Conservation (phyloP, 2,888 invertebrate genomes). For the Idaea dimidiata region DNA sequence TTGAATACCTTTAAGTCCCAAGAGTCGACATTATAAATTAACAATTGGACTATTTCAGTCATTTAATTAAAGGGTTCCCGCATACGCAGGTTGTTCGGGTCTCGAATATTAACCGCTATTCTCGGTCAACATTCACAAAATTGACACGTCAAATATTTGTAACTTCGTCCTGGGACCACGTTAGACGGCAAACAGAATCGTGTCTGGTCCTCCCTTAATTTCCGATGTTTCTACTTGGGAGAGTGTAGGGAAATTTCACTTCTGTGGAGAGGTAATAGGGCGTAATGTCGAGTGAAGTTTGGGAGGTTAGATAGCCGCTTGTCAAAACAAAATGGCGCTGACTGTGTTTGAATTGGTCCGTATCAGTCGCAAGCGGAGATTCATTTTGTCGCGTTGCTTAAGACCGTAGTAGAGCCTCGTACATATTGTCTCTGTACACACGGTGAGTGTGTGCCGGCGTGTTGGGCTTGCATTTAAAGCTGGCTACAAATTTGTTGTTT, state of each 20-base stretch:
- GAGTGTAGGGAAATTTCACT: constrained; percentile 41
- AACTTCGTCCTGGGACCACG: constrained; percentile 80
- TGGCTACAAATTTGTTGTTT: constrained; percentile 80
- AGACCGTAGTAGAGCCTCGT: constrained; percentile 73
- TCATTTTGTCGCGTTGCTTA: constrained; percentile 81
- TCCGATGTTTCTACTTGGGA: constrained; percentile 72
- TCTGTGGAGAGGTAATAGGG: constrained; percentile 45
- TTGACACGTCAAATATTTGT: constrained; percentile 82
- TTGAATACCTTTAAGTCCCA: constrained; percentile 42
- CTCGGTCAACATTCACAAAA: constrained; percentile 81
- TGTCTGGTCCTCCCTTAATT: constrained; percentile 80
- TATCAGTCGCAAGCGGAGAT: constrained; percentile 80
- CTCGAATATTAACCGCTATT: constrained; percentile 80
- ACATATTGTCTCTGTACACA: constrained; percentile 80
- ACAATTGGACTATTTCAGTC: constrained; percentile 73
- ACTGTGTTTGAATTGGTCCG: constrained; percentile 79
- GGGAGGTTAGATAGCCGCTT: constrained; percentile 66
- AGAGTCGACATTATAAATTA: constrained; percentile 63
- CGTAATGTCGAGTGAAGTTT: constrained; percentile 44
- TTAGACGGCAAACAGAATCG: constrained; percentile 79
- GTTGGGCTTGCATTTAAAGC: constrained; percentile 79
- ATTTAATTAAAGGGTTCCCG: constrained; percentile 75
- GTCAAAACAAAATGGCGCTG: constrained; percentile 80
- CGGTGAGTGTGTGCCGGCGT: constrained; percentile 72
- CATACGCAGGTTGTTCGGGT: constrained; percentile 65